phyloP scores from a whole-genome alignment of 2,113 vertebrate genomes.

The Patagioenas fasciata region DNA sequence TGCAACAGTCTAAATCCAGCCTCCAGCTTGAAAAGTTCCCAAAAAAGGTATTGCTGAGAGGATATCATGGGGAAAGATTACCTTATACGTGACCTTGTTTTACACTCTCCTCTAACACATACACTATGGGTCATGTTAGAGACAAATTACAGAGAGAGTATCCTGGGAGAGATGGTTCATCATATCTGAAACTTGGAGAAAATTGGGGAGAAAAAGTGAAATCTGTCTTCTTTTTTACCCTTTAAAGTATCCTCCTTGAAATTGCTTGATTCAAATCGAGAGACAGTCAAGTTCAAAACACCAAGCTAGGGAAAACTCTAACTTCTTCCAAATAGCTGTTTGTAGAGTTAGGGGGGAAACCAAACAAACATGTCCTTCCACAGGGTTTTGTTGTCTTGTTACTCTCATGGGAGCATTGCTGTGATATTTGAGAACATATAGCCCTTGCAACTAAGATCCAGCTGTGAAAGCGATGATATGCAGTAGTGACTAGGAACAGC shows the following conservation, averaged over 20 bases:
- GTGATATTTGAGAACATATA: conserved; percentile 5
- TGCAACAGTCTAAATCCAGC: neutral
- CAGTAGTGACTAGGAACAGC: neutral
- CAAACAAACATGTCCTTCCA: neutral
- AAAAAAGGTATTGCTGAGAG: neutral
- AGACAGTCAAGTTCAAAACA: neutral
- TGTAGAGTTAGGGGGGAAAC: neutral
- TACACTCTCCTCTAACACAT: neutral
- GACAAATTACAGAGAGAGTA: neutral
- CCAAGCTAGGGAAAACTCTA: neutral
- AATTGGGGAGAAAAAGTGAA: neutral
- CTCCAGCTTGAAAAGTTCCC: neutral
- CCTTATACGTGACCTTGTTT: neutral
- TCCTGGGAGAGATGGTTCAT: neutral
- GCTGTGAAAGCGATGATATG: neutral
- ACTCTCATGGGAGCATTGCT: neutral
- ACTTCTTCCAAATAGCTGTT: neutral
- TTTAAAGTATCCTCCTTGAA: neutral
- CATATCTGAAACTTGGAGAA: neutral
- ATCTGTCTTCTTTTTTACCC: neutral
- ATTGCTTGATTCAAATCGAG: neutral
- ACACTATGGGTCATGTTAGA: neutral
- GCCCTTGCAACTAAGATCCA: neutral
- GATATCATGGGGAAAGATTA: neutral
- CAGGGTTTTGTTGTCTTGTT: neutral